Evolutionary conservation across 2,888 invertebrate genomes (phyloP).

Genomic region (Cosmopolites sordidus): DNA sequence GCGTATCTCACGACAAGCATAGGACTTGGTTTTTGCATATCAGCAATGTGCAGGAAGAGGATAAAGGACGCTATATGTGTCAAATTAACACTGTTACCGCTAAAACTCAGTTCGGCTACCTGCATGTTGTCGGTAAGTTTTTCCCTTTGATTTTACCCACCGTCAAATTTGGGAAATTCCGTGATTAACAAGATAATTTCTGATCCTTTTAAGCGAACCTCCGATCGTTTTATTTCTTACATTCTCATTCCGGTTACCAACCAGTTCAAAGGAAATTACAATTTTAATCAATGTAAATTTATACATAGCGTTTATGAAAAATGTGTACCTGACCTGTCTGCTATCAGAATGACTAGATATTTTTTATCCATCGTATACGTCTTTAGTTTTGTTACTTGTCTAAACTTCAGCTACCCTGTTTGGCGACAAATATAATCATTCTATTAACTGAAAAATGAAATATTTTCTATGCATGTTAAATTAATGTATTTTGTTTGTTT

Average conservation of each 20-base stretch:
- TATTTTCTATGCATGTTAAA: too few species aligned
- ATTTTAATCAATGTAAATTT: slow-evolving; percentile 22
- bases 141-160: background rate
- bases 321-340: slow-evolving; percentile 5
- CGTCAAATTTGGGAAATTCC: background rate
- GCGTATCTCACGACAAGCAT: slow-evolving; percentile 88
- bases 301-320: slow-evolving; percentile 14
- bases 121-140: slow-evolving; percentile 83
- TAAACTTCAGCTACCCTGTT: too few species aligned
- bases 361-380: slow-evolving; percentile 2
- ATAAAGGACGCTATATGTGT: slow-evolving; percentile 90
- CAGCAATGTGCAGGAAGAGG: slow-evolving; percentile 85
- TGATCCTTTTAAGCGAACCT: background rate
- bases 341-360: slow-evolving; percentile 9
- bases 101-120: slow-evolving; percentile 87
- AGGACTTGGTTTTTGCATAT: slow-evolving; percentile 92
- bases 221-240: background rate
- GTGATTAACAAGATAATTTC: background rate
- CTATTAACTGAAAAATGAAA: too few species aligned
- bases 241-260: background rate
- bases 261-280: slow-evolving; percentile 19
- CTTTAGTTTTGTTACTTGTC: background rate
- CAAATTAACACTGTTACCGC: slow-evolving; percentile 91
- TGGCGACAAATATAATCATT: background rate
- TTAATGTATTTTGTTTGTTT: too few species aligned